A percentile compares a stretch with the other conserved stretches of the same genome.
These are phyloP conservation scores for Cancer borealis DNA, from an alignment of 2,888 invertebrate genomes.

Conservation along the genomic window DNA sequence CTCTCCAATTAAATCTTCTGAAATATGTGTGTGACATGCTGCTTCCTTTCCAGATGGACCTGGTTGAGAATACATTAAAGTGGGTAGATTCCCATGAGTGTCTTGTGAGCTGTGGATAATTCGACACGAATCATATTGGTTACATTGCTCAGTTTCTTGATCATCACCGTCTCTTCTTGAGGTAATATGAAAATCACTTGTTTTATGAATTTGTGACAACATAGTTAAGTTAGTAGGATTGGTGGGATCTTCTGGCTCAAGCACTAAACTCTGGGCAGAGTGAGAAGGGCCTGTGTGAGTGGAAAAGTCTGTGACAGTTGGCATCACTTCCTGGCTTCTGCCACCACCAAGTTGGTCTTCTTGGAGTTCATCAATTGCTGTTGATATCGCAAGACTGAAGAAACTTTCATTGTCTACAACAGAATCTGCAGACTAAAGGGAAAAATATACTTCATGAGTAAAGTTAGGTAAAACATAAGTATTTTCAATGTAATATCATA, in stretches of 20 bases:
- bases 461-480: not conserved
- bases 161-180: slow-evolving; percentile 61
- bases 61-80: slow-evolving; percentile 61
- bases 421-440: slow-evolving; percentile 64
- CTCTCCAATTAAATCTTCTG: slow-evolving; percentile 62
- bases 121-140: slow-evolving; percentile 62
- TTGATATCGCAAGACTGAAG: slow-evolving; percentile 74
- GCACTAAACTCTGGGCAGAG: not conserved
- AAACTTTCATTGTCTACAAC: slow-evolving; percentile 75
- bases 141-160: slow-evolving; percentile 53
- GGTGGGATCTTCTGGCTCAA: slow-evolving; percentile 22
- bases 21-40: slow-evolving; percentile 55
- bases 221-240: slow-evolving; percentile 3
- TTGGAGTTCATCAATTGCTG: slow-evolving; percentile 73
- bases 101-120: slow-evolving; percentile 54
- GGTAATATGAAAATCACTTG: slow-evolving; percentile 59
- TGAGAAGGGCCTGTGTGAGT: slow-evolving; percentile 51
- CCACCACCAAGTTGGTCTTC: slow-evolving; percentile 59
- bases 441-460: not conserved
- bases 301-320: slow-evolving; percentile 48
- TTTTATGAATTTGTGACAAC: slow-evolving; percentile 52
- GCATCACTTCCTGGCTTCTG: slow-evolving; percentile 56
- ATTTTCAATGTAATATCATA: not conserved
- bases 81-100: slow-evolving; percentile 55
- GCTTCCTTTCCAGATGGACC: slow-evolving; percentile 39